These are phyloP conservation scores for Aphelinus certus DNA, from an alignment of 1,140 invertebrate genomes.

Conservation along the genomic window DNA sequence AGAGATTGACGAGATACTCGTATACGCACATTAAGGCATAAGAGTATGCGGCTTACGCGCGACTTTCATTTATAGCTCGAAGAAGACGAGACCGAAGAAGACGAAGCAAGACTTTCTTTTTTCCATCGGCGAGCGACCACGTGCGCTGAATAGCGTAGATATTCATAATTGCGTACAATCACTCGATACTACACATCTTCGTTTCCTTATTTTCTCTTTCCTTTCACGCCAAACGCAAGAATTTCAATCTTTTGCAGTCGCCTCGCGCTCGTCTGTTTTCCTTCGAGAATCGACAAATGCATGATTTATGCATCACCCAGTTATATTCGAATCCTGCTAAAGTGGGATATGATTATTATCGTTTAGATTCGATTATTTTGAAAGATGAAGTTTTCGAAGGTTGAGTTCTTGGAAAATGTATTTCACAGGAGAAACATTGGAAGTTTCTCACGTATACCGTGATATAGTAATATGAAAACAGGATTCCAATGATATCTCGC, in stretches of 20 bases:
- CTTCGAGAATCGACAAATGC: neutral
- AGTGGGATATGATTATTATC: slow-evolving; percentile 1
- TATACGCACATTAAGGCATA: neutral
- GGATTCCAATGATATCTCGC: too few species aligned
- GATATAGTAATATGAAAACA: too few species aligned
- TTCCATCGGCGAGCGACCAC: slow-evolving; percentile 2
- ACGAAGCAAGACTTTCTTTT: slow-evolving; percentile 26
- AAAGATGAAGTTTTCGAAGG: too few species aligned
- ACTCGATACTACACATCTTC: neutral
- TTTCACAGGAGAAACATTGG: too few species aligned
- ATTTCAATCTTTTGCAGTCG: neutral
- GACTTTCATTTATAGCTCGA: slow-evolving; percentile 31
- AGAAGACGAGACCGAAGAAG: neutral
- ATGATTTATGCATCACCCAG: neutral
- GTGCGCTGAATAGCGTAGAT: slow-evolving; percentile 9
- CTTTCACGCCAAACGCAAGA: neutral
- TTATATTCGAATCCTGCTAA: slow-evolving; percentile 14
- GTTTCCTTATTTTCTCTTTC: neutral
- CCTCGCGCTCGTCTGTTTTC: neutral
- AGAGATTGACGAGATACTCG: slow-evolving; percentile 9
- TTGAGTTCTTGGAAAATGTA: too few species aligned
- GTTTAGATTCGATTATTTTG: too few species aligned
- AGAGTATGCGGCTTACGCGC: neutral
- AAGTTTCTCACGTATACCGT: too few species aligned
- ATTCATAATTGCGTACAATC: neutral